phyloP scores from a whole-genome alignment of 2,113 vertebrate genomes.

The Actinemys pallida region DNA sequence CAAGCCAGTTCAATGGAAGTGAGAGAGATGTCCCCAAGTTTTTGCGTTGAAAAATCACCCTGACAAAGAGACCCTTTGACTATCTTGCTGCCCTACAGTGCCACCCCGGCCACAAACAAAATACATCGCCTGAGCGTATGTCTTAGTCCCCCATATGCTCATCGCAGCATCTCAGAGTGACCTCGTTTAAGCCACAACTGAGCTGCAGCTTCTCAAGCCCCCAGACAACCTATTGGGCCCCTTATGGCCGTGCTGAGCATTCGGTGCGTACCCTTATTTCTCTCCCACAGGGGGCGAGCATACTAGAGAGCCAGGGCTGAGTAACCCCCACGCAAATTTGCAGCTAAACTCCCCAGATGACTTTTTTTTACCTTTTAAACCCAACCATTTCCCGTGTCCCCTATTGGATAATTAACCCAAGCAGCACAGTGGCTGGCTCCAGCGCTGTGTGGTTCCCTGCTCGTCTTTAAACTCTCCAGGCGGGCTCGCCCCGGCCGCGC shows the following conservation, averaged over 20 bases:
- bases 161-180: neutral
- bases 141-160: neutral
- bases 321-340: neutral
- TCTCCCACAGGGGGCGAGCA: too few relatives aligned
- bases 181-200: neutral
- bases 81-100: neutral
- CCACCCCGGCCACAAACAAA: constrained; percentile 1
- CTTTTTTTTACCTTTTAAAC: neutral
- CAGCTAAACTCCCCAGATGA: neutral
- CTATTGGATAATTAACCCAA: neutral
- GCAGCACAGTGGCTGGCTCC: neutral
- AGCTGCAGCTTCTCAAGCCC: neutral
- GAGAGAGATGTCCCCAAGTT: neutral
- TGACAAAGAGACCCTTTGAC: neutral
- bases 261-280: neutral
- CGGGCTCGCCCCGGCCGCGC: neutral
- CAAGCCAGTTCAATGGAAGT: constrained; percentile 29
- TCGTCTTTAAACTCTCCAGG: neutral
- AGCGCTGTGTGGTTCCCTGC: neutral
- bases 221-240: neutral
- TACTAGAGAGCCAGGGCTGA: neutral
- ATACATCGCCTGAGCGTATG: neutral
- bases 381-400: neutral
- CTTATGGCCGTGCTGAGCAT: neutral
- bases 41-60: constrained; percentile 16